A percentile compares a stretch with the other conserved stretches of the same genome.
These are phyloP conservation scores for Brachynemurus nebulosus DNA, from an alignment of 2,888 invertebrate species.

Conservation along the genomic window DNA sequence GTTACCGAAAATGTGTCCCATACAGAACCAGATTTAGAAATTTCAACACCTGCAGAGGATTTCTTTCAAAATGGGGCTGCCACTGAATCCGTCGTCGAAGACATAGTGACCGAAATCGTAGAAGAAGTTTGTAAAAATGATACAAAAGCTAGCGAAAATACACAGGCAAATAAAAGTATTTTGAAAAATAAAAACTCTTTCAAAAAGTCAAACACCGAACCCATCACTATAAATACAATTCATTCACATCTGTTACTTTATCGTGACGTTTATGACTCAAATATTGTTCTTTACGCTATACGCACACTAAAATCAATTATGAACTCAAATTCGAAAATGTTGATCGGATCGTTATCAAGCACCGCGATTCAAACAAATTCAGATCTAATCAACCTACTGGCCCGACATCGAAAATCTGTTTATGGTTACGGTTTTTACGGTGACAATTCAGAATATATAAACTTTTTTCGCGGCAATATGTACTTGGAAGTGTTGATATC, in stretches of 20 bases:
- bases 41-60: conserved; percentile 50
- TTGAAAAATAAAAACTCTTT: conserved; percentile 19
- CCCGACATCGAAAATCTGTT: conserved; percentile 66
- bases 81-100: conserved; percentile 35
- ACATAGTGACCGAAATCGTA: conserved; percentile 42
- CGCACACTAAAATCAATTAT: conserved; percentile 60
- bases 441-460: conserved; percentile 48
- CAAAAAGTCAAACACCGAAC: background rate
- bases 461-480: conserved; percentile 61
- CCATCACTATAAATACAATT: conserved; percentile 46
- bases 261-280: conserved; percentile 62
- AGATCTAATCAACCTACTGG: conserved; percentile 45
- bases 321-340: conserved; percentile 52
- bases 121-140: conserved; percentile 34
- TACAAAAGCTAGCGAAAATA: conserved; percentile 17
- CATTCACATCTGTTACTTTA: conserved; percentile 77
- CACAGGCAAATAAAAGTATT: conserved; percentile 16
- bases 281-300: conserved; percentile 58
- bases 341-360: conserved; percentile 61
- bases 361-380: conserved; percentile 48
- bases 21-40: conserved; percentile 34
- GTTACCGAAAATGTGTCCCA: conserved; percentile 34
- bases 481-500: conserved; percentile 65
- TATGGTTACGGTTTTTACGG: conserved; percentile 54
- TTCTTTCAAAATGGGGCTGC: conserved; percentile 39